phyloP scores from a whole-genome alignment of 1,140 invertebrate species.

The Drosophila nigrodunni region DNA sequence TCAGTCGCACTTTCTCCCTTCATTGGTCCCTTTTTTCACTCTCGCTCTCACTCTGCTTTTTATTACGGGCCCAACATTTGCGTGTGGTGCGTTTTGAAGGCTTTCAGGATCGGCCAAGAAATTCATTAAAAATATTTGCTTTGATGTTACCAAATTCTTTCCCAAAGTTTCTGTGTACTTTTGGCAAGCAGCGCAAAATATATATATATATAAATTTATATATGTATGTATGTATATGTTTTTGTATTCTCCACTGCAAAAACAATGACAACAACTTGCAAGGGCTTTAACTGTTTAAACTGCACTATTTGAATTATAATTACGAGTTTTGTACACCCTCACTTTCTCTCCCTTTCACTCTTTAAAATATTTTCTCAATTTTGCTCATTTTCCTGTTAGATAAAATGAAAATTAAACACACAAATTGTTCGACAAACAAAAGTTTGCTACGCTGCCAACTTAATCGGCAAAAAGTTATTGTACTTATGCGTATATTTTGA shows the following conservation, averaged over 20 bases:
- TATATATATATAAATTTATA: not conserved
- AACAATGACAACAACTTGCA: conserved; percentile 18
- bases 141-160: conserved; percentile 82
- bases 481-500: conserved; percentile 14
- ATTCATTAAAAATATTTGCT: conserved; percentile 84
- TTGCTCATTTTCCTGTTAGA: conserved; percentile 10
- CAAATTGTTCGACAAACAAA: conserved; percentile 57
- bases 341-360: not conserved
- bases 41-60: not conserved
- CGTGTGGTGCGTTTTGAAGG: conserved; percentile 69
- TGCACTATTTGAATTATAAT: conserved; percentile 62
- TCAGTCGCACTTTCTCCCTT: conserved; percentile 9
- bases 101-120: conserved; percentile 71
- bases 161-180: conserved; percentile 71
- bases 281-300: conserved; percentile 43
- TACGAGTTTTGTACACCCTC: conserved; percentile 31
- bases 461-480: conserved; percentile 63
- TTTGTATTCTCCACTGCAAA: conserved; percentile 11
- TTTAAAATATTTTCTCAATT: not conserved
- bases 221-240: not conserved
- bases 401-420: conserved; percentile 59
- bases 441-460: conserved; percentile 60
- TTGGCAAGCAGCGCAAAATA: conserved; percentile 11
- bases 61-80: conserved; percentile 49
- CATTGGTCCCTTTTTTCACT: conserved; percentile 26